phyloP scores from a whole-genome alignment of 2,888 invertebrate genomes.

The Hypolimnas misippus region DNA sequence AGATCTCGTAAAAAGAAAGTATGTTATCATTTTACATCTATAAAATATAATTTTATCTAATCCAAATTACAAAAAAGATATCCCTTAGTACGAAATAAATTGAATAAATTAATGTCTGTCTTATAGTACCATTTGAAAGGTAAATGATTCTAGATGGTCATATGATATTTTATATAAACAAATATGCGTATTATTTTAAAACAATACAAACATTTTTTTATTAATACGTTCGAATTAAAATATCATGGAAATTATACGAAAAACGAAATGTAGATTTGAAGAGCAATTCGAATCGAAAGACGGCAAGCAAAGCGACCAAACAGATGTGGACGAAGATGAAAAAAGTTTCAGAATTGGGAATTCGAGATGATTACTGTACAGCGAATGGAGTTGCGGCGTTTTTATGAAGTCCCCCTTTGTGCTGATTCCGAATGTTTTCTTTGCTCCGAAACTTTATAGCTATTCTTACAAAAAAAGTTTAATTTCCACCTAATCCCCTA shows the following conservation, averaged over 20 bases:
- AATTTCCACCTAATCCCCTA: slow-evolving; percentile 64
- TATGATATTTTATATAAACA: no score
- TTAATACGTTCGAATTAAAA: slow-evolving; percentile 12
- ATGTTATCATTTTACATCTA: background rate
- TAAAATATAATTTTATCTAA: background rate
- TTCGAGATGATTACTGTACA: slow-evolving; percentile 80
- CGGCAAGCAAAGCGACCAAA: slow-evolving; percentile 63
- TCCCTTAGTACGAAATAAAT: no score
- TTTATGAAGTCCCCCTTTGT: slow-evolving; percentile 78
- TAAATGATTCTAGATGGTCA: no score
- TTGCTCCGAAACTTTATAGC: slow-evolving; percentile 67
- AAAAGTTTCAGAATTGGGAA: slow-evolving; percentile 79
- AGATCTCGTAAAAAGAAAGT: background rate
- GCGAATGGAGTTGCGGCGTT: slow-evolving; percentile 76
- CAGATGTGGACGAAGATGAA: slow-evolving; percentile 82
- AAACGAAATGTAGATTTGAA: slow-evolving; percentile 28
- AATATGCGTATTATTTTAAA: no score
- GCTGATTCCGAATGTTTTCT: slow-evolving; percentile 75
- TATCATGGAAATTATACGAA: slow-evolving; percentile 8
- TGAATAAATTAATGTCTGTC: no score
- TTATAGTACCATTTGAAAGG: no score
- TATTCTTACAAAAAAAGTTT: slow-evolving; percentile 62
- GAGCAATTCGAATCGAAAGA: slow-evolving; percentile 59
- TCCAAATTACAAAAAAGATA: no score
- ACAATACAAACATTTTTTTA: no score